Evolutionary conservation across 2,797 vertebrate species (phyloP).

Genomic region (Pseudochaenichthys georgianus): DNA sequence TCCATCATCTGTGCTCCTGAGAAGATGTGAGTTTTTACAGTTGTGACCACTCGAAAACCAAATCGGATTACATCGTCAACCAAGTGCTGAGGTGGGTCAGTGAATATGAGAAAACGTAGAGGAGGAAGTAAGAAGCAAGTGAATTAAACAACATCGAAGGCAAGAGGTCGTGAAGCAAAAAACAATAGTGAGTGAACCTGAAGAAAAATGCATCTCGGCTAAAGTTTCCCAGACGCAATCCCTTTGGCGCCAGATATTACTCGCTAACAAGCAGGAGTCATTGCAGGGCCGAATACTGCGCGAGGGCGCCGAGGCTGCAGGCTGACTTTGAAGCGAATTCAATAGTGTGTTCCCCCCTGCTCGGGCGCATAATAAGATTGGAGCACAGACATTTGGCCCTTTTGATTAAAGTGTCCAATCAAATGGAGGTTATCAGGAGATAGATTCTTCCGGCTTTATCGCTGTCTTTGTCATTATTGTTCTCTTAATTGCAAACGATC

Average conservation of each 20-base stretch:
- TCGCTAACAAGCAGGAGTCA: conserved; percentile 32
- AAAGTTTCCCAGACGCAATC: conserved; percentile 25
- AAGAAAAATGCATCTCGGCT: not conserved
- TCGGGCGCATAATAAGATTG: conserved; percentile 72
- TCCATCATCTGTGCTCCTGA: conserved; percentile 10
- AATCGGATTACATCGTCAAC: not conserved
- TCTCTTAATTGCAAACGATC: conserved; percentile 66
- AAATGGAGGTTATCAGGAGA: conserved; percentile 68
- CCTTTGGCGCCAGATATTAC: conserved; percentile 32
- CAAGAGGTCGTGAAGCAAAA: not conserved
- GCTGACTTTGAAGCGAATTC: conserved; percentile 77
- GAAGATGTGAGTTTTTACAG: not conserved
- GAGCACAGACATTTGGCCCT: conserved; percentile 66
- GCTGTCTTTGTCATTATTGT: conserved; percentile 54
- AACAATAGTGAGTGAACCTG: not conserved
- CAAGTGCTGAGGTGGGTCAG: not conserved
- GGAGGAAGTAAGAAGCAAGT: not conserved
- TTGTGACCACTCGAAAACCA: not conserved
- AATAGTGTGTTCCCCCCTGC: conserved; percentile 68
- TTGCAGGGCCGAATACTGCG: conserved; percentile 19
- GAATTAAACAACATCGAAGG: not conserved
- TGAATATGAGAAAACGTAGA: not conserved
- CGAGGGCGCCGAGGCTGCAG: conserved; percentile 44
- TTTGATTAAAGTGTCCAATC: conserved; percentile 79
- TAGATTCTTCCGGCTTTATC: conserved; percentile 58